phyloP scores from a whole-genome alignment of 1,140 invertebrate species.

The Camponotus vicinus region DNA sequence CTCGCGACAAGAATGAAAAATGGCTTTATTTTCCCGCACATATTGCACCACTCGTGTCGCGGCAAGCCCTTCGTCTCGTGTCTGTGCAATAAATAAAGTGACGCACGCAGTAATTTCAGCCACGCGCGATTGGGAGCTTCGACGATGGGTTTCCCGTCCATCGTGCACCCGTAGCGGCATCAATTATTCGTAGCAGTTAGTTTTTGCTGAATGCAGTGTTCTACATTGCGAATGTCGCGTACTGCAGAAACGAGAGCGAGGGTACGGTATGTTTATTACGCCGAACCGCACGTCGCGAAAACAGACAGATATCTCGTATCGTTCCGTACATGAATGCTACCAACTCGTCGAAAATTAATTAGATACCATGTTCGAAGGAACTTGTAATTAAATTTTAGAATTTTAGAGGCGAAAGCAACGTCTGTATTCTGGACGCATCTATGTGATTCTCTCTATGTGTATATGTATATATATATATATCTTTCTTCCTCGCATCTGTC shows the following conservation, averaged over 20 bases:
- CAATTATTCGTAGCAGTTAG: conserved; percentile 55
- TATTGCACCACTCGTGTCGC: conserved; percentile 18
- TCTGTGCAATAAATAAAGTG: conserved; percentile 57
- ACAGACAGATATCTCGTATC: not conserved
- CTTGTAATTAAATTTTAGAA: conserved; percentile 27
- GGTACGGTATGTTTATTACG: conserved; percentile 17
- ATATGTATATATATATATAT: not conserved
- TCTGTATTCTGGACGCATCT: conserved; percentile 59
- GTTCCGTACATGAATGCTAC: not conserved
- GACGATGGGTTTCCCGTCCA: not conserved
- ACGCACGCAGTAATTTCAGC: conserved; percentile 46
- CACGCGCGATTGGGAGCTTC: conserved; percentile 38
- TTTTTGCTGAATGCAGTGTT: conserved; percentile 52
- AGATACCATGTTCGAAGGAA: not conserved
- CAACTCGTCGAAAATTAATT: conserved; percentile 24
- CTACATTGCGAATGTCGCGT: conserved; percentile 39
- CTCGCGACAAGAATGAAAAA: conserved; percentile 42
- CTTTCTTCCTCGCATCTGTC: conserved; percentile 7
- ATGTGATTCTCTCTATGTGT: conserved; percentile 27
- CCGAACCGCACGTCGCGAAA: conserved; percentile 23
- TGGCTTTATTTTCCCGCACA: conserved; percentile 42
- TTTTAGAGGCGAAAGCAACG: not conserved
- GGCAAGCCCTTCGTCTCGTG: conserved; percentile 37
- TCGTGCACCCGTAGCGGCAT: conserved; percentile 20
- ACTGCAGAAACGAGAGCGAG: not conserved